Conservation (phyloP, 2,888 invertebrate species). For the Oscheius sp. region DNA sequence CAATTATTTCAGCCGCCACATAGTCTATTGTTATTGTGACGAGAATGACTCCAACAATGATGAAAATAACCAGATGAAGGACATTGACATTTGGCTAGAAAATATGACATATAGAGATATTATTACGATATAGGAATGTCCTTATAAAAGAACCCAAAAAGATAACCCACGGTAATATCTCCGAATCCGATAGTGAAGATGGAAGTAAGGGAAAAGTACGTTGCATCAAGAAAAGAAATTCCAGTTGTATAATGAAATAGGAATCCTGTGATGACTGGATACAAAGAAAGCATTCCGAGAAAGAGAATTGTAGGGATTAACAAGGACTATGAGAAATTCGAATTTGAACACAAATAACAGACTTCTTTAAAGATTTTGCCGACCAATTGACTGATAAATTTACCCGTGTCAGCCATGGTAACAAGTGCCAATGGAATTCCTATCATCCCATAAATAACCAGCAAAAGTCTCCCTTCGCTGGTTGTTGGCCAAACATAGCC, state of each 20-base stretch:
- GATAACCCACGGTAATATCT: slow-evolving; percentile 44
- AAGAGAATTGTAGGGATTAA: slow-evolving; percentile 52
- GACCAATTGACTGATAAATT: slow-evolving; percentile 50
- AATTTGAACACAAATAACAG: no score
- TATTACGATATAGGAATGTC: slow-evolving; percentile 52
- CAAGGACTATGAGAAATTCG: slow-evolving; percentile 40
- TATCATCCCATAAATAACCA: slow-evolving; percentile 49
- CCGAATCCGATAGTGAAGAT: slow-evolving; percentile 60
- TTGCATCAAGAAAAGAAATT: slow-evolving; percentile 47
- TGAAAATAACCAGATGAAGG: slow-evolving; percentile 48
- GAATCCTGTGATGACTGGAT: slow-evolving; percentile 46
- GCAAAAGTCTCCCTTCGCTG: slow-evolving; percentile 34
- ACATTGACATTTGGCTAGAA: slow-evolving; percentile 55
- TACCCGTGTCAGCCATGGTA: slow-evolving; percentile 59
- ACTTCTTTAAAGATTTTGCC: slow-evolving; percentile 50
- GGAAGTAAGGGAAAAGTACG: slow-evolving; percentile 53
- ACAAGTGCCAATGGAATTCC: slow-evolving; percentile 56
- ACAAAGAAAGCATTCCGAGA: slow-evolving; percentile 44
- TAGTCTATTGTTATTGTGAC: slow-evolving; percentile 57
- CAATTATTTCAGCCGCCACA: slow-evolving; percentile 55
- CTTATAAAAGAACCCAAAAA: slow-evolving; percentile 33
- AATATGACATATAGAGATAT: background rate
- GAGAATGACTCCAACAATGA: slow-evolving; percentile 50
- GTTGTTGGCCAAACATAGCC: slow-evolving; percentile 52
- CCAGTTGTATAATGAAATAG: slow-evolving; percentile 38